These are phyloP conservation scores for Amiota communis DNA, from an alignment of 2,888 invertebrate genomes.

Conservation along the genomic window DNA sequence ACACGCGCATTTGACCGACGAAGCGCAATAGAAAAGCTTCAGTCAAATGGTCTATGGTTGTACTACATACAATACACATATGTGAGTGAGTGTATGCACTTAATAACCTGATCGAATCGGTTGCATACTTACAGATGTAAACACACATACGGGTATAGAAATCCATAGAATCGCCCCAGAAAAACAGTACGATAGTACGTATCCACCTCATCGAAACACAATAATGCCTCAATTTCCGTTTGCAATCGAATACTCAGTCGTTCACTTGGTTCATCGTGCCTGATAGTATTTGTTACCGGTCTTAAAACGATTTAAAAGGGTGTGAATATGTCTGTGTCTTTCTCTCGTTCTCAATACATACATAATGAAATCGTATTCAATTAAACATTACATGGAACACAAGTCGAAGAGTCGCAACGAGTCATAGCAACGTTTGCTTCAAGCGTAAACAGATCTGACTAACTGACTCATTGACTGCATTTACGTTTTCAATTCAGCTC, in stretches of 20 bases:
- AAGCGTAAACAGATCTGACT: neutral
- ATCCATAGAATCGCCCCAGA: conserved; percentile 54
- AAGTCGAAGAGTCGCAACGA: neutral
- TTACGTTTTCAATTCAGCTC: no score
- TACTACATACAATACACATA: neutral
- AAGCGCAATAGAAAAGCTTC: conserved; percentile 13
- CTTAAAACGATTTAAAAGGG: neutral
- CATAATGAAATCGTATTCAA: conserved; percentile 65
- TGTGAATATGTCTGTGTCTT: neutral
- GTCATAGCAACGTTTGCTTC: neutral
- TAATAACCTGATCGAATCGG: conserved; percentile 66
- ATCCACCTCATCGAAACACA: conserved; percentile 64
- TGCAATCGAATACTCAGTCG: conserved; percentile 29
- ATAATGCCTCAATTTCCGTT: conserved; percentile 68
- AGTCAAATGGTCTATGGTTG: conserved; percentile 1
- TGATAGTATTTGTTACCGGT: neutral
- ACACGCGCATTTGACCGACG: conserved; percentile 2
- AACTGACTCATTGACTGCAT: no score
- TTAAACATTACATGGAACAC: conserved; percentile 57
- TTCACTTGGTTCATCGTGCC: neutral
- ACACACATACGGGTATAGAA: conserved; percentile 46
- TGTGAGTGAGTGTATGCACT: conserved; percentile 56
- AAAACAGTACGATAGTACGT: conserved; percentile 43
- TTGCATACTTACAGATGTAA: conserved; percentile 40
- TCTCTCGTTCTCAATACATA: no score